phyloP scores from a whole-genome alignment of 2,888 invertebrate genomes.

The Callyntrura guangdongensis region DNA sequence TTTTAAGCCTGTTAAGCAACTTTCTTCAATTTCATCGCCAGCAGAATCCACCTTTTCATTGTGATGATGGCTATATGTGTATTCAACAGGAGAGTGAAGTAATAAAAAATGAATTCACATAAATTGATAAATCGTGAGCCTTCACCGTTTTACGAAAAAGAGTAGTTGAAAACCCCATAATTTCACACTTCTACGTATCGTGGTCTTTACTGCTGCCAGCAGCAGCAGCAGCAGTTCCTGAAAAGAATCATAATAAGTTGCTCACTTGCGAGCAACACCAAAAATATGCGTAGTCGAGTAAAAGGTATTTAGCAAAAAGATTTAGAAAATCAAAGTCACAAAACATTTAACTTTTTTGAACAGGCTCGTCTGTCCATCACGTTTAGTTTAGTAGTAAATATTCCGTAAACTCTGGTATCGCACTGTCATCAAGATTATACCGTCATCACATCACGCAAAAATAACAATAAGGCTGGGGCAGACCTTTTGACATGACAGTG shows the following conservation, averaged over 20 bases:
- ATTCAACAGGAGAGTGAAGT: slow-evolving; percentile 24
- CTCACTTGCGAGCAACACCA: too few relatives aligned
- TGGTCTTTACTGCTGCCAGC: slow-evolving; percentile 57
- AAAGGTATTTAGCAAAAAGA: neutral
- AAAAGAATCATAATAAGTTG: slow-evolving; percentile 65
- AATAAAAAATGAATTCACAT: slow-evolving; percentile 68
- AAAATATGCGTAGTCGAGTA: slow-evolving; percentile 37
- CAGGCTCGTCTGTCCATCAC: slow-evolving; percentile 48
- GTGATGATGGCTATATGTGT: neutral
- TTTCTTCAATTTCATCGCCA: slow-evolving; percentile 13
- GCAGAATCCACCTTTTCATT: slow-evolving; percentile 29
- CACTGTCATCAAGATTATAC: neutral
- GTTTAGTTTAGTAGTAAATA: neutral
- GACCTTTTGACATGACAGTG: slow-evolving; percentile 72
- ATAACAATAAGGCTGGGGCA: slow-evolving; percentile 43
- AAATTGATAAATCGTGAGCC: slow-evolving; percentile 74
- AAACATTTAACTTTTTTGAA: neutral
- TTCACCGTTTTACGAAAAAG: slow-evolving; percentile 52
- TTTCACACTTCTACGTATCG: slow-evolving; percentile 73
- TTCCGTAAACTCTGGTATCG: too few relatives aligned
- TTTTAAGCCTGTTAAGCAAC: slow-evolving; percentile 44
- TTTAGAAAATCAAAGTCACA: neutral
- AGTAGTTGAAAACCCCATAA: slow-evolving; percentile 57
- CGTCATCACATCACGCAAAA: slow-evolving; percentile 44
- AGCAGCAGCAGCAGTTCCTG: slow-evolving; percentile 62